These are phyloP conservation scores for Apotomis capreana DNA, from an alignment of 2,888 invertebrate genomes.

Conservation along the genomic window DNA sequence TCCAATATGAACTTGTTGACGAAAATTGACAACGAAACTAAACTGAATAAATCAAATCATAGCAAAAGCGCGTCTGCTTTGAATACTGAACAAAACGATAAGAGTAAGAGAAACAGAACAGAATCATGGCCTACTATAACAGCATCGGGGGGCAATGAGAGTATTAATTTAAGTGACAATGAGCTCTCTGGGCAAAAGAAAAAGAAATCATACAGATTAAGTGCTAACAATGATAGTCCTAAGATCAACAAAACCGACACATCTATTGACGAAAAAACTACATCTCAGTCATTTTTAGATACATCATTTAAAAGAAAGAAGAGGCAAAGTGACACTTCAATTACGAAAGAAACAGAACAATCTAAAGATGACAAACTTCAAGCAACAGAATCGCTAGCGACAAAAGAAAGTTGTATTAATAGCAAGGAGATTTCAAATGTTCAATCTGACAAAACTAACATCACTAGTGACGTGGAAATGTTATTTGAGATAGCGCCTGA, in stretches of 20 bases:
- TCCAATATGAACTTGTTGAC: constrained; percentile 56
- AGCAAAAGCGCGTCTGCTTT: constrained; percentile 64
- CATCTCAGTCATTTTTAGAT: constrained; percentile 23
- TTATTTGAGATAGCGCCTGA: constrained; percentile 59
- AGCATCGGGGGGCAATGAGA: constrained; percentile 47
- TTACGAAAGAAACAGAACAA: not conserved
- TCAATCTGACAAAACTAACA: constrained; percentile 31
- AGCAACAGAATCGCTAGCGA: not conserved
- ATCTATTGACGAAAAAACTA: constrained; percentile 31
- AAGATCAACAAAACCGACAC: constrained; percentile 28
- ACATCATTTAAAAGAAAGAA: constrained; percentile 23
- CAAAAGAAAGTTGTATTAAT: not conserved
- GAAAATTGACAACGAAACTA: constrained; percentile 51
- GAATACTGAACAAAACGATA: constrained; percentile 48
- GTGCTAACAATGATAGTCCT: constrained; percentile 31
- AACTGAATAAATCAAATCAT: constrained; percentile 47
- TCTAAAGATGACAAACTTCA: constrained; percentile 34
- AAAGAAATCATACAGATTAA: constrained; percentile 39
- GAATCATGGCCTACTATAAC: constrained; percentile 65
- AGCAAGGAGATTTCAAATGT: constrained; percentile 21
- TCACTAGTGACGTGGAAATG: constrained; percentile 49
- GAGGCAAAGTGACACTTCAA: constrained; percentile 21
- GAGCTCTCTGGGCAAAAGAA: constrained; percentile 55
- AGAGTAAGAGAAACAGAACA: constrained; percentile 63
- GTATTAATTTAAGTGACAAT: constrained; percentile 63